A percentile compares a stretch with the other conserved stretches of the same genome.
phyloP scores from a whole-genome alignment of 2,888 invertebrate species.

The Augiades crinisus region DNA sequence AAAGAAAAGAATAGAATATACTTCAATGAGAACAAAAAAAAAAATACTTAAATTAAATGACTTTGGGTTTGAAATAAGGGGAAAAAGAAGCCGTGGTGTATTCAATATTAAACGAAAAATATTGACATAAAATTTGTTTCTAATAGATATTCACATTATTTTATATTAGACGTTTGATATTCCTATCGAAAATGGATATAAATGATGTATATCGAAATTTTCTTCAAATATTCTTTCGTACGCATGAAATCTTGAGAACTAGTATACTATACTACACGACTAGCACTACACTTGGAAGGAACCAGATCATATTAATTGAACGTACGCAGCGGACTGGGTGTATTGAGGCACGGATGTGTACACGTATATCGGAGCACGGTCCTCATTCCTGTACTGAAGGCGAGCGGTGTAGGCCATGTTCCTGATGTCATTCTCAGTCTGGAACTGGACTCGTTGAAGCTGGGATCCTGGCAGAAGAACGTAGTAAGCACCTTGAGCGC shows the following conservation, averaged over 20 bases:
- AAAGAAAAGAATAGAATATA: too few species aligned
- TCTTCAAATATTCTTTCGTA: background rate
- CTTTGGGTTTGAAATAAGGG: too few species aligned
- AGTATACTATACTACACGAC: conserved; percentile 14
- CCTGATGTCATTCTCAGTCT: conserved; percentile 70
- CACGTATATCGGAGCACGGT: conserved; percentile 83
- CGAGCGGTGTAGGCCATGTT: conserved; percentile 85
- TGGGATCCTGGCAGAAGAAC: conserved; percentile 83
- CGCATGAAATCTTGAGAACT: background rate
- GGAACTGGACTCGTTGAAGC: conserved; percentile 83
- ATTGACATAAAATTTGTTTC: too few species aligned
- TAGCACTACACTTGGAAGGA: background rate
- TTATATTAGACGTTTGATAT: background rate
- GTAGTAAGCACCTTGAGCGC: conserved; percentile 81
- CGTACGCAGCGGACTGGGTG: conserved; percentile 51
- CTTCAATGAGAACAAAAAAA: too few species aligned
- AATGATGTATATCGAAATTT: too few species aligned
- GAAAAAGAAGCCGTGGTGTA: too few species aligned
- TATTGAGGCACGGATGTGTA: conserved; percentile 72
- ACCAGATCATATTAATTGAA: conserved; percentile 47
- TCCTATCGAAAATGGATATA: background rate
- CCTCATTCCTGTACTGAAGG: conserved; percentile 83
- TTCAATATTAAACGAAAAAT: too few species aligned
- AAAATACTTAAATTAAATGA: too few species aligned
- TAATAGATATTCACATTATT: background rate